Evolutionary conservation across 2,113 vertebrate species (phyloP).

Genomic region (Neolamprologus fasciatus): DNA sequence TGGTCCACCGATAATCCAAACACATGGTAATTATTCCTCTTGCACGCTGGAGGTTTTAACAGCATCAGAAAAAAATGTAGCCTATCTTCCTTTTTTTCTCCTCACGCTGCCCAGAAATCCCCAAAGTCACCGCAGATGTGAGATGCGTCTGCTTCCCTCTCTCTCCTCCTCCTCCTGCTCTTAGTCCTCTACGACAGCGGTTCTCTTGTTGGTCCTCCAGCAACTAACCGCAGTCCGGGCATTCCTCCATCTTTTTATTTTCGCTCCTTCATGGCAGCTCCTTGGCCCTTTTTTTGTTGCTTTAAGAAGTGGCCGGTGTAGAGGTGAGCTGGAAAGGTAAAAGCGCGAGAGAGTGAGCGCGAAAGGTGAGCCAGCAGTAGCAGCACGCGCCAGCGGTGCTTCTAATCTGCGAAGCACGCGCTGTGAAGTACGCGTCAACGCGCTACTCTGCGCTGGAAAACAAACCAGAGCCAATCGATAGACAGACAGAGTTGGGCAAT

Average conservation of each 20-base stretch:
- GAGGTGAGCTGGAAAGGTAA: neutral
- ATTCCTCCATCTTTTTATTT: neutral
- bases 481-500: neutral
- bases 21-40: neutral
- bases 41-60: neutral
- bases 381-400: neutral
- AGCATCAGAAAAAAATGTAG: neutral
- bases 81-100: neutral
- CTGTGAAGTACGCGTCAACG: neutral
- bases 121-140: conserved; percentile 37
- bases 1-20: neutral
- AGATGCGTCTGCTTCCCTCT: neutral
- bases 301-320: neutral
- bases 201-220: neutral
- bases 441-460: neutral
- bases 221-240: neutral
- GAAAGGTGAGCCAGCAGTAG: neutral
- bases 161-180: neutral
- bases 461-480: neutral
- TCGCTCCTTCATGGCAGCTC: neutral
- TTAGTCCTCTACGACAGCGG: conserved; percentile 32
- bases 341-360: neutral
- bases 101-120: neutral
- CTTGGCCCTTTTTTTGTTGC: neutral
- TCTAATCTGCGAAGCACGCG: neutral